A percentile compares a stretch with the other conserved stretches of the same genome.
phyloP scores from a whole-genome alignment of 1,140 invertebrate species.

The Ceratitis capitata region DNA sequence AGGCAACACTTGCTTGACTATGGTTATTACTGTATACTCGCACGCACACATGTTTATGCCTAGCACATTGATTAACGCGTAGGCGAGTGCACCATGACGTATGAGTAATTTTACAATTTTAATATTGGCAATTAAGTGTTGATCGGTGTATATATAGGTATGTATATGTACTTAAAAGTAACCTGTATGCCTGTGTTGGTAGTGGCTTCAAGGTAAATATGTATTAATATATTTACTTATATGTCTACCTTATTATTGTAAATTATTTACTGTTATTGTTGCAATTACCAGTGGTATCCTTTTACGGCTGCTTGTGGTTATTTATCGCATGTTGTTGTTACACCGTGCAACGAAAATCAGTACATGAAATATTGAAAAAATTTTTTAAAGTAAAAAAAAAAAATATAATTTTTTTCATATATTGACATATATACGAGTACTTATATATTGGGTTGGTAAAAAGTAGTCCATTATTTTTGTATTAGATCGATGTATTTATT shows the following conservation, averaged over 20 bases:
- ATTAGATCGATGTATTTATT: too few species aligned
- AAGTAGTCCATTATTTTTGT: too few species aligned
- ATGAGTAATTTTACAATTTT: conserved; percentile 38
- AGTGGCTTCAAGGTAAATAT: background rate
- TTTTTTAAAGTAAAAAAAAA: too few species aligned
- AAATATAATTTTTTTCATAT: too few species aligned
- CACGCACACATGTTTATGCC: too few species aligned
- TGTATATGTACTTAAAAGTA: background rate
- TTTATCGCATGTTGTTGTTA: too few species aligned
- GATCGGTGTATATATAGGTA: background rate
- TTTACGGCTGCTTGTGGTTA: too few species aligned
- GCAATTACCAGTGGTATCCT: background rate
- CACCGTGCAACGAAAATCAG: too few species aligned
- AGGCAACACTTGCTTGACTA: background rate
- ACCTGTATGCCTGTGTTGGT: background rate
- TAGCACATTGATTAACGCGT: conserved; percentile 19
- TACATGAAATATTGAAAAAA: too few species aligned
- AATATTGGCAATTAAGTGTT: conserved; percentile 23
- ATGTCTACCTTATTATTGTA: background rate
- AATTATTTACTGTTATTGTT: background rate
- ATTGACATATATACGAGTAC: too few species aligned
- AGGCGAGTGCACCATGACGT: conserved; percentile 14
- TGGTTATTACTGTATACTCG: too few species aligned
- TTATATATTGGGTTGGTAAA: too few species aligned
- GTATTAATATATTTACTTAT: background rate